Evolutionary conservation across 2,797 vertebrate species (phyloP), one percentile per base, ranked within the genome.

Genomic region (Rhincodon typus): DNA sequence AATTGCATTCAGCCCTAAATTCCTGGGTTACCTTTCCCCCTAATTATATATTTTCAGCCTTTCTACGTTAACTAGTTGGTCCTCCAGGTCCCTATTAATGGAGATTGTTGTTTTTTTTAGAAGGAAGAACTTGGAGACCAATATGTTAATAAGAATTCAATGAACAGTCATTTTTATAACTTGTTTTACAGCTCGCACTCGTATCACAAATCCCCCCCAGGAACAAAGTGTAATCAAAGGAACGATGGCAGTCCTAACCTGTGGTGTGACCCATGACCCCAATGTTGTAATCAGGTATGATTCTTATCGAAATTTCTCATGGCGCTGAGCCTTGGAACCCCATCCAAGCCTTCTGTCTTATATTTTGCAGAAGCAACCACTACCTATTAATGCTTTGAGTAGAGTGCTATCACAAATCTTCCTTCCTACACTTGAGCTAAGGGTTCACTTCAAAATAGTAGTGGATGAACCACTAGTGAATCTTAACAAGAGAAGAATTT

Each of bases 181-280:
- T 96, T 4, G 0, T 96, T 19, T 97, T 96, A 1, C 97, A 99
- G 99, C 99, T 69, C 98, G 99, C 95, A 99, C 99, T 0, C 98
- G 98, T 0, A 99, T 99, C 96, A 98, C 98, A 0, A 98, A 97
- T 96, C 98, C 98, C 0, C 99, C 99, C 0, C 98, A 98, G 97
- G 98, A 99, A 97, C 99, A 99, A 97, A 99, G 98, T 0, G 99
- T 99, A 97, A 99, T 99, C 97, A 99, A 99, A 96, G 99, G 99
- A 3, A 99, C 99, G 95, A 99, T 99, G 96, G 99, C 99, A 3
- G 97, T 98, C 70, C 98, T 99, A 99, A 98, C 98, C 96, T 99
- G 99, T 0, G 98, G 99, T 0, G 99, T 99, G 97, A 98, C 98
- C 96, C 98, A 99, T 0, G 99, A 99, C 97, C 98, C 98, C 96